phyloP scores from a whole-genome alignment of 2,888 invertebrate species.

The Odontocolon sp. region DNA sequence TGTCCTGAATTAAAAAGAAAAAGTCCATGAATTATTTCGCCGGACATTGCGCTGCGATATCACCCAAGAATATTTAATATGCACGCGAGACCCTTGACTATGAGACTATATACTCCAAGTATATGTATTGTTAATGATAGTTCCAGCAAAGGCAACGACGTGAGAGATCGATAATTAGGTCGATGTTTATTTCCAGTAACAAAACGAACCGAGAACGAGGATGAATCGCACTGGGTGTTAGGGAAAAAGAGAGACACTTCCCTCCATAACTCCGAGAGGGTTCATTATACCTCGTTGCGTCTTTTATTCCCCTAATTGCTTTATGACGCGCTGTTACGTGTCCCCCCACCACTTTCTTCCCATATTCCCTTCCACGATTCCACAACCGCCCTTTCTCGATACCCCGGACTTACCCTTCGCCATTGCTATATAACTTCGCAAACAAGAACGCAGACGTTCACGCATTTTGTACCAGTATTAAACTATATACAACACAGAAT shows the following conservation, averaged over 20 bases:
- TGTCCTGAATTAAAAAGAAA: slow-evolving; percentile 10
- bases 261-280: slow-evolving; percentile 58
- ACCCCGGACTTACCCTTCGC: slow-evolving; percentile 15
- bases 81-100: background rate
- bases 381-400: slow-evolving; percentile 43
- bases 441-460: slow-evolving; percentile 17
- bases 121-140: slow-evolving; percentile 1
- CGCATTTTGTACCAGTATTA: background rate
- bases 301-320: slow-evolving; percentile 68
- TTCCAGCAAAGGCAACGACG: slow-evolving; percentile 21
- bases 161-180: slow-evolving; percentile 58
- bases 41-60: background rate
- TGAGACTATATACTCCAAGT: background rate
- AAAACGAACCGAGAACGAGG: slow-evolving; percentile 34
- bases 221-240: too few relatives aligned
- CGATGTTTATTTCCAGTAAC: slow-evolving; percentile 55
- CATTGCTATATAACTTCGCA: slow-evolving; percentile 7
- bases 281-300: slow-evolving; percentile 65
- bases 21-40: slow-evolving; percentile 26
- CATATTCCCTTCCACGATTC: background rate
- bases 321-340: slow-evolving; percentile 64
- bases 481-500: slow-evolving; percentile 1
- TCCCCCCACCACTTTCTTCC: slow-evolving; percentile 19
- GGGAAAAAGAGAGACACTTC: slow-evolving; percentile 17
- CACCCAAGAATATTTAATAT: slow-evolving; percentile 1